These are phyloP conservation scores for Volucella inflata DNA, from an alignment of 2,888 invertebrate genomes.

Conservation along the genomic window DNA sequence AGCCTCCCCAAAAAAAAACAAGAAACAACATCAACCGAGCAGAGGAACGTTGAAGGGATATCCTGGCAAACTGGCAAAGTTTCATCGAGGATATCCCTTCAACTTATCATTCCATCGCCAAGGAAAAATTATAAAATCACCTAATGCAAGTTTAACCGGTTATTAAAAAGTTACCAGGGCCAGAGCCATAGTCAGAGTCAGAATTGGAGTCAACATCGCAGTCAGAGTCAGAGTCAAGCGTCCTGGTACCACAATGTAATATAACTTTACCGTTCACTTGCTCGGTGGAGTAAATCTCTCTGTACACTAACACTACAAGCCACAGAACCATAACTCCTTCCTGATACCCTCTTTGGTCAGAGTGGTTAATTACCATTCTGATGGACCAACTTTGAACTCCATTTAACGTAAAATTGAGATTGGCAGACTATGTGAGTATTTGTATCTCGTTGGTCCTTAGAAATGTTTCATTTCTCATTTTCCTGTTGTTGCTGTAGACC, in stretches of 20 bases:
- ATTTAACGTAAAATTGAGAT: slow-evolving; percentile 51
- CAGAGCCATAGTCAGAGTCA: no score
- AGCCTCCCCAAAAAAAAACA: not conserved
- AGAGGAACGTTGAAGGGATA: not conserved
- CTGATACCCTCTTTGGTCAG: slow-evolving; percentile 43
- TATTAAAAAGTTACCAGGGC: slow-evolving; percentile 65
- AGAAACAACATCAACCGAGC: not conserved
- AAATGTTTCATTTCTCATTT: slow-evolving; percentile 12
- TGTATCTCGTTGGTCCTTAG: slow-evolving; percentile 12
- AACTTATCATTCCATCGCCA: slow-evolving; percentile 48
- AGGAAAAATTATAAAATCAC: slow-evolving; percentile 48
- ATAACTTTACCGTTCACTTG: slow-evolving; percentile 33
- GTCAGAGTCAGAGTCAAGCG: slow-evolving; percentile 32
- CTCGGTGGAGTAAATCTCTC: not conserved
- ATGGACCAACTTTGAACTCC: slow-evolving; percentile 64
- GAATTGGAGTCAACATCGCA: no score
- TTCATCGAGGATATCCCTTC: slow-evolving; percentile 40
- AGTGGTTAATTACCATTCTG: slow-evolving; percentile 68
- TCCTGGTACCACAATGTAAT: slow-evolving; percentile 5
- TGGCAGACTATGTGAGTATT: no score
- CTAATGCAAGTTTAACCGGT: slow-evolving; percentile 68
- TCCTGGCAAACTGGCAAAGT: slow-evolving; percentile 18
- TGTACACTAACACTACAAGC: not conserved
- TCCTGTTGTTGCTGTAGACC: not conserved
- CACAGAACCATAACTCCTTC: slow-evolving; percentile 9